phyloP scores from a whole-genome alignment of 2,113 vertebrate genomes.

The Colaptes auratus region DNA sequence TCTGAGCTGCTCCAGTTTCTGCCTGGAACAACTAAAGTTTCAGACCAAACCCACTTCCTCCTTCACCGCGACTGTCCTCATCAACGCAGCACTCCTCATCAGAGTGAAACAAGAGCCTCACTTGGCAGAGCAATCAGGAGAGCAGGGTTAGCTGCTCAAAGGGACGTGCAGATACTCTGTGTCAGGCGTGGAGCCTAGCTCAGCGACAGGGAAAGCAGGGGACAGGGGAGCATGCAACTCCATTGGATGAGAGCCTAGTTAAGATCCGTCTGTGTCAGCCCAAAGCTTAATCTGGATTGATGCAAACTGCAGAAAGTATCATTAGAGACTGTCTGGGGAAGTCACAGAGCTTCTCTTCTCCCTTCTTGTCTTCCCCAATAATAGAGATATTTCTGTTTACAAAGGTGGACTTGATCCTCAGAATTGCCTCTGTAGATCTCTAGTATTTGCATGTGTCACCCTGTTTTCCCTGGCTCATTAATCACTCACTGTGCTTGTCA shows the following conservation, averaged over 20 bases:
- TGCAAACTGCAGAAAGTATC: slow-evolving; percentile 72
- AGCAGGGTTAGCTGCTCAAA: slow-evolving; percentile 39
- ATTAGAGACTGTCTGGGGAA: slow-evolving; percentile 63
- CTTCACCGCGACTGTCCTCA: not conserved
- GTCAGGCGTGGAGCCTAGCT: slow-evolving; percentile 42
- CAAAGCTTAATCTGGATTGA: slow-evolving; percentile 71
- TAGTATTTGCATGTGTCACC: slow-evolving; percentile 68
- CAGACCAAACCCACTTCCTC: slow-evolving; percentile 37
- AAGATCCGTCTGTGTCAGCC: slow-evolving; percentile 58
- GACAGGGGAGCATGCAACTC: slow-evolving; percentile 3
- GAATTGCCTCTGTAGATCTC: slow-evolving; percentile 61
- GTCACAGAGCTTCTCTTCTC: slow-evolving; percentile 47
- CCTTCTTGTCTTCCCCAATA: slow-evolving; percentile 55
- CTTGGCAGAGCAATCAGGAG: slow-evolving; percentile 52
- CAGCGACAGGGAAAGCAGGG: slow-evolving; percentile 24
- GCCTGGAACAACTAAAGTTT: slow-evolving; percentile 33
- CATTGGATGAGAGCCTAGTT: slow-evolving; percentile 65
- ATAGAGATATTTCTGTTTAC: slow-evolving; percentile 70
- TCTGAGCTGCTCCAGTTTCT: slow-evolving; percentile 36
- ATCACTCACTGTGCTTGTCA: slow-evolving; percentile 67
- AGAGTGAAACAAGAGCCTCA: slow-evolving; percentile 34
- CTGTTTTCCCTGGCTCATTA: slow-evolving; percentile 68
- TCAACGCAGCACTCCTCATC: slow-evolving; percentile 1
- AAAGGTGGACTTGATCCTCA: slow-evolving; percentile 67
- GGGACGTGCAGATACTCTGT: slow-evolving; percentile 26